Evolutionary conservation across 2,113 vertebrate species (phyloP), one percentile per base, ranked within the genome.

Genomic region (Monopterus albus): DNA sequence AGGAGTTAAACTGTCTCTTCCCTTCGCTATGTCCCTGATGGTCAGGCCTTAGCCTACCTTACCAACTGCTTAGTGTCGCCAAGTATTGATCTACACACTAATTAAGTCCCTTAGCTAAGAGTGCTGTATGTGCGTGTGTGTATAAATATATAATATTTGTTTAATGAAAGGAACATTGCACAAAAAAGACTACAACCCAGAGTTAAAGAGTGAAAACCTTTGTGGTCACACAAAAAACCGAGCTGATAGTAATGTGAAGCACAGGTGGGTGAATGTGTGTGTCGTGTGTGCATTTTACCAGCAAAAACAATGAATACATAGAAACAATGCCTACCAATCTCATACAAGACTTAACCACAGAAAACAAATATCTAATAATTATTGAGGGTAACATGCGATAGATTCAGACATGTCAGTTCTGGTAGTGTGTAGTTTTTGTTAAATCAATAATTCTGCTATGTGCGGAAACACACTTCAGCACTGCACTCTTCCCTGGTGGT

Each of bases 401-500:
- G 53, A 63, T 69, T 59, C 42, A 62, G 59, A 69, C 13, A 35
- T 64, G 69, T 58, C 72, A 75, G 62, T 50, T 12, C 60, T 29
- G 40, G 45, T 21, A 12, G 36, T 66, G 69, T 49, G 65, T 33
- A 74, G 68, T 74, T 72, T 78, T 61, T 64, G 46, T 68, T 62
- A 14, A 86, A 88, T 88, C 81, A 86, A 86, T 84, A 84, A 86
- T 84, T 87, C 66, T 82, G 17, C 55, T 36, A 15, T 31, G 72
- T 74, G 33, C 39, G 28, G 46, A 61, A 50, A 62, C 47, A 68
- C 57, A 73, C 33, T 36, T 62, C 38, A 61, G 64, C 36, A 53
- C 50, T 18, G 18, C 40, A 20, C 56, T 59, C 46, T 52, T 67
- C 59, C 65, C 67, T 62, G 18, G 49, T 39, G 63, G 64, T 70